Base-by-base conservation (phyloP, 53 echinoderm and acorn worm species). In the Actinopyga echinites region DNA sequence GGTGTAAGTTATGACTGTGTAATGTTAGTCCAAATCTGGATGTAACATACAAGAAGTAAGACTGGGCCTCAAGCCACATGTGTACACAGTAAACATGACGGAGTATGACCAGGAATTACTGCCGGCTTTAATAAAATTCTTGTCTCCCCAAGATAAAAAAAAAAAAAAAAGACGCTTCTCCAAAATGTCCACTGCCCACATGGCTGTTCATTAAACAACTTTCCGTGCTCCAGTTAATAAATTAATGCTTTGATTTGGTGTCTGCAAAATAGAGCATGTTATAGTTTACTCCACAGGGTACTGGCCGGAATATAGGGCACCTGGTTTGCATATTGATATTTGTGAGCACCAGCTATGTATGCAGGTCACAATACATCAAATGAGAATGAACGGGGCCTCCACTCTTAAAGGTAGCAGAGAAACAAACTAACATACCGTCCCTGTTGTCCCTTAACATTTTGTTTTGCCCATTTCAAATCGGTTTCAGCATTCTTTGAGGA, bases 241-340 rank as follows among this genome's bases (percentile, higher is more conserved):
- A 71, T 71, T 71, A 71, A 71, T 71, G 71, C 71, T 71, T 71
- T 71, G 42, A 71, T 71, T 71, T 71, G 40, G 44, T 40, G 42
- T 71, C 71, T 12, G 42, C n/a, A 71, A 71, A 69, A 71, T 44
- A 71, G 71, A 71, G 71, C 71, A 44, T 71, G 71, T 71, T 71
- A 71, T 40, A 71, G 40, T 25, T 26, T 21, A 71, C 44, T 71
- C 71, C 71, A 42, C 24, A 26, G 71, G 71, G 71, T 71, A 71
- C 71, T 71, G 71, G 71, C 71, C 71, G 38, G 44, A 71, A 71
- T 71, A 23, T 71, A 71, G 71, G 71, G 42, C 71, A 71, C 71
- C 40, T 71, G 71, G 71, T 71, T 44, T 23, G 42, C 40, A 71
- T 44, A 71, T 71, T 71, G 44, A 38, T 15, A 49, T 8, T n/a